Evolutionary conservation across 2,797 vertebrate species (phyloP).

Genomic region (Acanthurus tractus): DNA sequence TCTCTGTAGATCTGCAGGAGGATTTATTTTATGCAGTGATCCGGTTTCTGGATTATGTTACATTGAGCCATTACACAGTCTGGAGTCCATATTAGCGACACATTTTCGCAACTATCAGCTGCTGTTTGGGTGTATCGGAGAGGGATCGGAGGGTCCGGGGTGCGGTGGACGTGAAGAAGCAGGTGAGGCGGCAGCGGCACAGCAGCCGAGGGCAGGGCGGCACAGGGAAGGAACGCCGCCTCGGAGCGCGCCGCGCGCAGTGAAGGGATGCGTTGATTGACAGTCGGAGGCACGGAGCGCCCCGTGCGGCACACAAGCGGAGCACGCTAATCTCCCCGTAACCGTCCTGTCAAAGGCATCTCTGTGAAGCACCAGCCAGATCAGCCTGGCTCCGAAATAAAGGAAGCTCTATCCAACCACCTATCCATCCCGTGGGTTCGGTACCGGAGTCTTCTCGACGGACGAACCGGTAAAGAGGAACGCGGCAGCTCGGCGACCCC

Average conservation of each 20-base stretch:
- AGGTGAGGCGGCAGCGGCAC: conserved; percentile 51
- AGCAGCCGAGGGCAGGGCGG: conserved; percentile 60
- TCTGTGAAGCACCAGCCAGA: conserved; percentile 62
- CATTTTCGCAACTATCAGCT: conserved; percentile 18
- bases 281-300: conserved; percentile 70
- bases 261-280: conserved; percentile 72
- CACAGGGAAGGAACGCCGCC: conserved; percentile 41
- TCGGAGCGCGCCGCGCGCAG: conserved; percentile 66
- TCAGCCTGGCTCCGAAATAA: conserved; percentile 49
- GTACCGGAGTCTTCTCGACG: conserved; percentile 33
- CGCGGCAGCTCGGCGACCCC: conserved; percentile 37
- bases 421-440: conserved; percentile 9
- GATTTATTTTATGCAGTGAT: conserved; percentile 19
- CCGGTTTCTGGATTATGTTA: background rate
- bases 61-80: conserved; percentile 4
- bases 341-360: conserved; percentile 65
- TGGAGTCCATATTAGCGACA: background rate
- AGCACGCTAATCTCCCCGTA: conserved; percentile 66
- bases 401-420: conserved; percentile 49
- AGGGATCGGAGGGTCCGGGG: conserved; percentile 51
- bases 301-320: conserved; percentile 60
- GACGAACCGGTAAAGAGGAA: conserved; percentile 27
- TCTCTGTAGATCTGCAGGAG: background rate
- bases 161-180: conserved; percentile 45
- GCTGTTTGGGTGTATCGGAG: conserved; percentile 27